Percentiles rank a stretch among this genome's conserved stretches.
phyloP scores from a whole-genome alignment of 2,888 invertebrate genomes.

The Alsophila aescularia region DNA sequence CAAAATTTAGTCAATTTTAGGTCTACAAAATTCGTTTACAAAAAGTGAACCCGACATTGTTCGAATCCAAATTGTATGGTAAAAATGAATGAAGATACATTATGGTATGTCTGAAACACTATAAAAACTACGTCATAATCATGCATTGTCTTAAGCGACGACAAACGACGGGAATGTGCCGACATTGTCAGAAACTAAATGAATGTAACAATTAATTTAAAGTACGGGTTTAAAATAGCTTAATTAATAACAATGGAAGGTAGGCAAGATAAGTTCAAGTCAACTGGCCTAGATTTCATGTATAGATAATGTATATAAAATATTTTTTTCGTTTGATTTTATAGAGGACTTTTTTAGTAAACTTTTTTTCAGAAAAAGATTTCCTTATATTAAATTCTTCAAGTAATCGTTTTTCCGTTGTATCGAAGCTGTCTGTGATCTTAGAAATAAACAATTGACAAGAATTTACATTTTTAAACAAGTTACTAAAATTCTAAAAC shows the following conservation, averaged over 20 bases:
- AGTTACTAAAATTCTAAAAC: no score
- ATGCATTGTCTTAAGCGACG: conserved; percentile 36
- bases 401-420: no score
- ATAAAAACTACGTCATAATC: conserved; percentile 28
- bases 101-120: conserved; percentile 36
- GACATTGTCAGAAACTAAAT: conserved; percentile 1
- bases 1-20: not conserved
- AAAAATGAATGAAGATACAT: conserved; percentile 47
- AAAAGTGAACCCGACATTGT: conserved; percentile 14
- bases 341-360: no score
- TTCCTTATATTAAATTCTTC: no score
- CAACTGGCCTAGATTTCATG: no score
- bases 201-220: conserved; percentile 3
- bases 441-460: no score
- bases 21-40: conserved; percentile 1
- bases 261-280: not conserved
- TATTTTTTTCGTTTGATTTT: no score
- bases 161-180: conserved; percentile 14
- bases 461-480: no score
- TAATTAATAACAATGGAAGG: not conserved
- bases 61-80: conserved; percentile 47
- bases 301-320: no score
- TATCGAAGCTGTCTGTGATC: no score
- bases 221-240: not conserved
- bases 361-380: no score